Conservation (phyloP, 1,140 invertebrate species). For the Drosophila sucinea region DNA sequence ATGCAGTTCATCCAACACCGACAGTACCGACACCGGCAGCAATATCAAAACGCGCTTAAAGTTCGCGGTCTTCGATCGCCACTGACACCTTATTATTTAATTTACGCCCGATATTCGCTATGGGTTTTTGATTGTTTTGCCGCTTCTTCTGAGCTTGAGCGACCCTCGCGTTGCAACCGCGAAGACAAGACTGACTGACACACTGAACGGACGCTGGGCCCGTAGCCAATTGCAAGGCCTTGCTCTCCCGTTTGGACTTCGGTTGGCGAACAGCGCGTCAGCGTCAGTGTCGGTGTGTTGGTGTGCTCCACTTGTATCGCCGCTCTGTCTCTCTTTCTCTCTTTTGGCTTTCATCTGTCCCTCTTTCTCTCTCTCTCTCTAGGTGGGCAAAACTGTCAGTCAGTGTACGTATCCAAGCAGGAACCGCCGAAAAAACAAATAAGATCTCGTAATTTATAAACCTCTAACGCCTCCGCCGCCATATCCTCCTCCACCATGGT, state of each 20-base stretch:
- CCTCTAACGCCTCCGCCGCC: constrained; percentile 6
- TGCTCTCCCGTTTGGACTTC: constrained; percentile 23
- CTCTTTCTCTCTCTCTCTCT: constrained; percentile 19
- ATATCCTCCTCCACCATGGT: not conserved
- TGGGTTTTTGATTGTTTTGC: not conserved
- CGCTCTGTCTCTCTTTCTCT: constrained; percentile 17
- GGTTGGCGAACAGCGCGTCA: constrained; percentile 22
- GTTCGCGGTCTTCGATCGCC: constrained; percentile 45
- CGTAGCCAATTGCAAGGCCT: constrained; percentile 34
- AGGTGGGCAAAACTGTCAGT: constrained; percentile 21
- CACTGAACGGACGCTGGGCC: constrained; percentile 49
- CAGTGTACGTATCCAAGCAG: constrained; percentile 17
- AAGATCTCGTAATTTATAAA: constrained; percentile 63
- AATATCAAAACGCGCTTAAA: constrained; percentile 8
- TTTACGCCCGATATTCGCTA: constrained; percentile 36
- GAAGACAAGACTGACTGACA: constrained; percentile 74
- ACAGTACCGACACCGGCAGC: constrained; percentile 1
- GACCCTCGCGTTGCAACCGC: constrained; percentile 69
- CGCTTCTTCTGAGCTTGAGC: constrained; percentile 25
- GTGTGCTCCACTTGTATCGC: constrained; percentile 61
- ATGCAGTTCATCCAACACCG: constrained; percentile 37
- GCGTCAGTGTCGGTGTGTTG: constrained; percentile 4
- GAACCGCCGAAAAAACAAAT: constrained; percentile 58
- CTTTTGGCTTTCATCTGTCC: constrained; percentile 4
- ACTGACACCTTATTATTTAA: constrained; percentile 44